These are phyloP conservation scores for Myotis daubentonii DNA, from an alignment of 2,797 vertebrate genomes.

Conservation along the genomic window DNA sequence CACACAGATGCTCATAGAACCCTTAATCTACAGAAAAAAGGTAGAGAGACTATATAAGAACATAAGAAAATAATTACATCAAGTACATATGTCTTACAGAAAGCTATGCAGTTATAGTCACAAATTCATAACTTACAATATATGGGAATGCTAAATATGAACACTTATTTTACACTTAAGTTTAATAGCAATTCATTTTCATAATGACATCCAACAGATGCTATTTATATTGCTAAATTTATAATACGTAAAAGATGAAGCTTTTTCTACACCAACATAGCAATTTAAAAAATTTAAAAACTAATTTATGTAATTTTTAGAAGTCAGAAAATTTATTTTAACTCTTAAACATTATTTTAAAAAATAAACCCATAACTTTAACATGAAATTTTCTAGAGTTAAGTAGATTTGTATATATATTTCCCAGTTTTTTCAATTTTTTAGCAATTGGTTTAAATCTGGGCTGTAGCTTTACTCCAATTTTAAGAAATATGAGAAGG, in stretches of 20 bases:
- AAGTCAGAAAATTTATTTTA: neutral
- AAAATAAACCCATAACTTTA: neutral
- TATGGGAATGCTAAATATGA: neutral
- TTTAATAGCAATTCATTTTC: neutral
- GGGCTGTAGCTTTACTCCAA: neutral
- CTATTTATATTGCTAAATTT: conserved; percentile 1
- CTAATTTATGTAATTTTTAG: neutral
- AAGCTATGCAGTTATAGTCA: neutral
- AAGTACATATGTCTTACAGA: neutral
- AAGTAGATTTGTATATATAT: neutral
- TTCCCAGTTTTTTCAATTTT: conserved; percentile 16
- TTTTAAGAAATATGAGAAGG: neutral
- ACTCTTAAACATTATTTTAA: neutral
- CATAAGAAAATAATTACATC: neutral
- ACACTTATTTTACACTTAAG: neutral
- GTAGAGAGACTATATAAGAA: neutral
- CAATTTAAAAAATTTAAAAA: conserved; percentile 2
- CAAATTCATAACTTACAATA: neutral
- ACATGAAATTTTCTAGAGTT: neutral
- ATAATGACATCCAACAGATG: neutral
- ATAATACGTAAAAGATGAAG: neutral
- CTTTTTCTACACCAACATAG: neutral
- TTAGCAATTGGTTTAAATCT: neutral
- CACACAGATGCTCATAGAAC: neutral
- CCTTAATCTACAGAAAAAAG: neutral